These are phyloP conservation scores for Ardeotis arabs DNA, from an alignment of 2,113 vertebrate species.

Conservation along the genomic window DNA sequence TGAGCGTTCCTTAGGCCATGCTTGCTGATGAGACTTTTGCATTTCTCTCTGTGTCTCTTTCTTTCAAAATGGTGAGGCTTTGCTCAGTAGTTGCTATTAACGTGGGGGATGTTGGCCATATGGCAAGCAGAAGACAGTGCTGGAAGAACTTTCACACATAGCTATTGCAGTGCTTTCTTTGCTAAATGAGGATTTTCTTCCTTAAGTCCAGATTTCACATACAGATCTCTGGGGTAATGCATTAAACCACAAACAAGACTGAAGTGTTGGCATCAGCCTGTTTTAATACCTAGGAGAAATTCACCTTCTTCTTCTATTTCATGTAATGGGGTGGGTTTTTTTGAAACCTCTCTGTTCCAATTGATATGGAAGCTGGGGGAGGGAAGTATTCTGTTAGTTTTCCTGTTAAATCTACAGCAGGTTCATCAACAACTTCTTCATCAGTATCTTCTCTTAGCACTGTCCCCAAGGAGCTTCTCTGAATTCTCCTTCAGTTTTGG, in stretches of 20 bases:
- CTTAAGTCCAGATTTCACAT: conserved; percentile 70
- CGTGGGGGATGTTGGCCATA: conserved; percentile 69
- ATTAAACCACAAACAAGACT: conserved; percentile 57
- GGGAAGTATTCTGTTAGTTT: neutral
- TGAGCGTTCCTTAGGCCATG: neutral
- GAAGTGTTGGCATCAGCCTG: conserved; percentile 56
- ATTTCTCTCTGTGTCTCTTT: neutral
- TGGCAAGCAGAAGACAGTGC: conserved; percentile 71
- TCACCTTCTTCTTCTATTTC: conserved; percentile 52
- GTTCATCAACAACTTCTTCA: conserved; percentile 22
- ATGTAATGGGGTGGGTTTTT: neutral
- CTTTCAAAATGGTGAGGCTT: conserved; percentile 34
- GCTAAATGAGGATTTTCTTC: conserved; percentile 71
- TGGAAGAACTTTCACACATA: conserved; percentile 74
- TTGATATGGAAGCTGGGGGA: neutral
- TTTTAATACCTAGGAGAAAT: conserved; percentile 67
- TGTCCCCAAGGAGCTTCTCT: conserved; percentile 52
- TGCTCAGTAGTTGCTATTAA: conserved; percentile 41
- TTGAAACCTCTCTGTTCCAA: neutral
- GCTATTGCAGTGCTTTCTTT: conserved; percentile 57
- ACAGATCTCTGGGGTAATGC: conserved; percentile 71
- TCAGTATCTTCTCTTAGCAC: neutral
- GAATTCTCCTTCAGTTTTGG: conserved; percentile 41
- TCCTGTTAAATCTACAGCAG: neutral
- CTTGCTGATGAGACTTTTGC: neutral